Conservation (phyloP, 1,140 invertebrate genomes). For the Drosophila orosa region DNA sequence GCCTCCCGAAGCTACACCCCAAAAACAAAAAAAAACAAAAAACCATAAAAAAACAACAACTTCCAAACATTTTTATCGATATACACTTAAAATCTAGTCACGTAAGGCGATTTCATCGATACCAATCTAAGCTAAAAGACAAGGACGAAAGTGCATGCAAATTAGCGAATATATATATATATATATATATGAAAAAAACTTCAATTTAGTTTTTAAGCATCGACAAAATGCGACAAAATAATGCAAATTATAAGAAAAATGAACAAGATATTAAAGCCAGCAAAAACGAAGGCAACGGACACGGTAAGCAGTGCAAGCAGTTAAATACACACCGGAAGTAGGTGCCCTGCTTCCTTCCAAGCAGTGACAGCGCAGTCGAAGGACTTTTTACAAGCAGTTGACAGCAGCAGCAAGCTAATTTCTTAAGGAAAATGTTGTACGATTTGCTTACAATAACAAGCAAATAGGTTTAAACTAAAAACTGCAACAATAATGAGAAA, state of each 20-base stretch:
- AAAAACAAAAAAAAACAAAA: not conserved
- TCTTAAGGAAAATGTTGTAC: conserved; percentile 19
- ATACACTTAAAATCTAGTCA: conserved; percentile 50
- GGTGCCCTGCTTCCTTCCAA: not conserved
- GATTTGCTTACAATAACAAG: conserved; percentile 23
- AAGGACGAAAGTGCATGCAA: conserved; percentile 37
- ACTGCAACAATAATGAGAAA: conserved; percentile 5
- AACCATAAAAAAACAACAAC: conserved; percentile 32
- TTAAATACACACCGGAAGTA: not conserved
- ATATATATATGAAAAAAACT: conserved; percentile 25
- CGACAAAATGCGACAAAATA: conserved; percentile 27
- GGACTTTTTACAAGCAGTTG: conserved; percentile 36
- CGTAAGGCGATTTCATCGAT: conserved; percentile 52
- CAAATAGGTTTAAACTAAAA: conserved; percentile 11
- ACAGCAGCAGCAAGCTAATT: conserved; percentile 6
- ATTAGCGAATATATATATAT: conserved; percentile 33
- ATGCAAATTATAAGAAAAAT: conserved; percentile 9
- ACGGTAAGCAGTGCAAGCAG: conserved; percentile 43
- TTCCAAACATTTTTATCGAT: conserved; percentile 71
- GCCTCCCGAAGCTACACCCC: conserved; percentile 21
- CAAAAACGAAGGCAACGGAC: conserved; percentile 23
- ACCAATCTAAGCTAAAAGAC: conserved; percentile 36
- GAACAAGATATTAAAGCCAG: conserved; percentile 2
- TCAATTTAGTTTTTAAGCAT: conserved; percentile 38
- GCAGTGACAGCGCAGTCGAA: conserved; percentile 16